Evolutionary conservation across 2,888 invertebrate species (phyloP), one percentile per base, ranked within the genome.

Genomic region (Salticus scenicus): DNA sequence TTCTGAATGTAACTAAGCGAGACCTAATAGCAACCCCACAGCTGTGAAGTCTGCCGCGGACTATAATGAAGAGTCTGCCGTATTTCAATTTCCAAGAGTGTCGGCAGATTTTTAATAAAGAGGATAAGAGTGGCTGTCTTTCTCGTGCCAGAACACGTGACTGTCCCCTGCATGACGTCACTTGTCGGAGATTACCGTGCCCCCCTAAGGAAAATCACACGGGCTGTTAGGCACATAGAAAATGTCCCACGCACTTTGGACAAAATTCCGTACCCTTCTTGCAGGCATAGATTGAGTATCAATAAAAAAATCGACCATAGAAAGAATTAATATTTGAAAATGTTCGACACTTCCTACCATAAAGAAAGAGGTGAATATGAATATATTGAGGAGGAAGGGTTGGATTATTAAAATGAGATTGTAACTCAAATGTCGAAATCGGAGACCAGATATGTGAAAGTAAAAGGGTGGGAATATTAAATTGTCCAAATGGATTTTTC

Each of bases 21-120:
- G n/a, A n/a, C n/a, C n/a, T n/a, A n/a, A 28, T 17, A n/a, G 51
- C 51, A 80, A 72, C 72, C 72, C 73, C 64, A 64, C 24, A 7
- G 4, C 66, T 28, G 24, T 24, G 24, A 28, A 42, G 24, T 30
- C 14, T 41, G 7, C n/a, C 67, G 47, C 41, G 20, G 30, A 69
- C 28, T 27, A 12, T 74, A 69, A 74, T 70, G 74, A 81, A 74
- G 74, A 74, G 41, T n/a, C 37, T n/a, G n/a, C 28, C 67, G 20
- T 20, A 20, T 64, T 72, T 63, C 73, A 71, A 70, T 63, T 28
- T 42, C 27, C 24, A 31, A 63, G 28, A 81, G 67, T 73, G 67
- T 69, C 74, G 63, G 74, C 69, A 31, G 69, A 67, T 27, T 81
- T 81, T 81, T 81, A 81, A 81, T 81, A 67, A 81, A 37, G 30